phyloP scores from a whole-genome alignment of 2,113 vertebrate species.

The Aegotheles bennettii region DNA sequence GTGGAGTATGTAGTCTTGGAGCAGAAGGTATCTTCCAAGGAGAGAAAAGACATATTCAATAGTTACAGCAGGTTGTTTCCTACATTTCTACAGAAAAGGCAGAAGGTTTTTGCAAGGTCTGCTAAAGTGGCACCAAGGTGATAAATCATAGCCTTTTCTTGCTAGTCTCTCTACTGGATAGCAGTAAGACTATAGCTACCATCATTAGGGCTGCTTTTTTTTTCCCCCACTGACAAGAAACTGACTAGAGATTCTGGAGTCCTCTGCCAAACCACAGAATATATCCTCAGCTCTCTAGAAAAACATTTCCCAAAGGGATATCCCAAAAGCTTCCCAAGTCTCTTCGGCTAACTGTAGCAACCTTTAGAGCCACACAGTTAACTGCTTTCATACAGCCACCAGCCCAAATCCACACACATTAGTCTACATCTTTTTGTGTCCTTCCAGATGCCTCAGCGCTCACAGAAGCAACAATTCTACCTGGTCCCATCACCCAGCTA shows the following conservation, averaged over 20 bases:
- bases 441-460: neutral
- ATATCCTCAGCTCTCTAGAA: neutral
- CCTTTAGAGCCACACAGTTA: neutral
- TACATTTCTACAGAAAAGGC: neutral
- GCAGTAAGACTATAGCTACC: neutral
- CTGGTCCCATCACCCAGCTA: neutral
- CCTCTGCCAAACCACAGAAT: neutral
- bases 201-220: neutral
- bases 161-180: neutral
- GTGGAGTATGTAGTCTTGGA: neutral
- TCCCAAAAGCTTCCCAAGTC: neutral
- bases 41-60: neutral
- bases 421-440: accelerated
- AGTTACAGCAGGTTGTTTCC: neutral
- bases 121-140: neutral
- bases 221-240: neutral
- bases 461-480: neutral
- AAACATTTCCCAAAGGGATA: neutral
- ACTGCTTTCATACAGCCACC: neutral
- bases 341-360: neutral
- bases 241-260: neutral
- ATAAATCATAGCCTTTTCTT: neutral
- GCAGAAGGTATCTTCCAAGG: neutral
- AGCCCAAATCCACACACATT: neutral
- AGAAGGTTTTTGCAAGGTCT: neutral